Evolutionary conservation across 2,888 invertebrate genomes (phyloP), one percentile per base, ranked within the genome.

Genomic region (Calameuta pallipes): DNA sequence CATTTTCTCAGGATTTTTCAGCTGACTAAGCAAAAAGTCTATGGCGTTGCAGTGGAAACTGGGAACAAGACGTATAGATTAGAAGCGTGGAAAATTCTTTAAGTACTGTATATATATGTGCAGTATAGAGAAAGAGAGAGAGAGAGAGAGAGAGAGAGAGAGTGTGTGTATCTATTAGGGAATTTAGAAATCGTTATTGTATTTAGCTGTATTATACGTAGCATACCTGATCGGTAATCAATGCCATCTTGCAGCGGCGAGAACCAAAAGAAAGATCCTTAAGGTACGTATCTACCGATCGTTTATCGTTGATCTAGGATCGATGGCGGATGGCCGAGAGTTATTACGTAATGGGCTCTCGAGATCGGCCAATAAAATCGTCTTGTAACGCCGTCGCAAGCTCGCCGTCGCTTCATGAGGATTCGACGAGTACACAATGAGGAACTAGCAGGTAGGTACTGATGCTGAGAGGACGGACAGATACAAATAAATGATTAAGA

Each of bases 401-500:
- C 56, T 56, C n/a, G 68, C 41, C 41, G 9, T 56, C 41, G 41
- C 41, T 56, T 56, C 41, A 56, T 56, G 41, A 56, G 41, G 41
- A 56, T 56, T 23, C 41, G 41, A 31, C 75, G 75, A 75, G 37
- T 41, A 36, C n/a, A 37, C 36, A 69, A 86, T 83, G 77, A 79
- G 78, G 82, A 82, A 83, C 78, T 80, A 83, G 85, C 85, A 86
- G 85, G 84, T 83, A 81, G 83, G 82, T 82, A 82, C 74, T 56
- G 78, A 78, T 75, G 75, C 78, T 33, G 77, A 78, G 73, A 37
- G 78, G 75, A 36, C 34, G 37, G 75, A 75, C 37, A 75, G 75
- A 78, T 75, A 70, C 84, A 86, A 86, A 86, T 85, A 86, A 86
- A 86, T 84, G 87, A 88, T 87, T 85, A 83, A 79, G 81, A 88